Evolutionary conservation across 2,797 vertebrate genomes (phyloP).

Genomic region (Paratrypauchen microcephalus): DNA sequence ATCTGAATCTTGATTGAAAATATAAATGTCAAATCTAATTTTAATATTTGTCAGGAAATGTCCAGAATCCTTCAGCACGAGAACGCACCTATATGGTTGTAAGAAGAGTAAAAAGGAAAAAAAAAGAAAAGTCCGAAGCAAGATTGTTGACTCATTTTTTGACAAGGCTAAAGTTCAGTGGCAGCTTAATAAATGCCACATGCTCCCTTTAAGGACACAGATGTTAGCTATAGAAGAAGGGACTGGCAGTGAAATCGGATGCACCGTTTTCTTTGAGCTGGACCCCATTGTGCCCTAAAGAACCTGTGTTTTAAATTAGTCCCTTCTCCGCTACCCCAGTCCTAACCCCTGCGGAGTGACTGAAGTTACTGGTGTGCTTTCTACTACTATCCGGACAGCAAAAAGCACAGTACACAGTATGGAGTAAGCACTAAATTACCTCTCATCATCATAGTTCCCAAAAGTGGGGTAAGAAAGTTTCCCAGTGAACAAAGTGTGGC

Average conservation of each 20-base stretch:
- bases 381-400: slow-evolving; percentile 19
- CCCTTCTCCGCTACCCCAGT: background rate
- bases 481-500: slow-evolving; percentile 48
- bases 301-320: slow-evolving; percentile 62
- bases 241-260: slow-evolving; percentile 53
- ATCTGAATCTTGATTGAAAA: too few relatives aligned
- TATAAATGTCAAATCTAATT: too few relatives aligned
- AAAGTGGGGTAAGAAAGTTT: slow-evolving; percentile 56
- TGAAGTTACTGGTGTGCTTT: slow-evolving; percentile 6
- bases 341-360: slow-evolving; percentile 9
- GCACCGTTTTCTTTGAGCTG: slow-evolving; percentile 57
- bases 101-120: background rate
- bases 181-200: slow-evolving; percentile 56
- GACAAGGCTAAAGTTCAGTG: slow-evolving; percentile 51
- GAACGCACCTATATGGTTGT: background rate
- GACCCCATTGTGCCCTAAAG: slow-evolving; percentile 51
- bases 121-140: slow-evolving; percentile 9
- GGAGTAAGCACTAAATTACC: slow-evolving; percentile 57
- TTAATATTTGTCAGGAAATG: too few relatives aligned
- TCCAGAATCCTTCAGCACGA: background rate
- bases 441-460: slow-evolving; percentile 55
- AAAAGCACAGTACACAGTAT: slow-evolving; percentile 42
- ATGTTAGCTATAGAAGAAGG: slow-evolving; percentile 37
- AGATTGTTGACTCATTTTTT: slow-evolving; percentile 42
- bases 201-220: slow-evolving; percentile 46